phyloP scores from a whole-genome alignment of 2,797 vertebrate species.

The Alcedo atthis region DNA sequence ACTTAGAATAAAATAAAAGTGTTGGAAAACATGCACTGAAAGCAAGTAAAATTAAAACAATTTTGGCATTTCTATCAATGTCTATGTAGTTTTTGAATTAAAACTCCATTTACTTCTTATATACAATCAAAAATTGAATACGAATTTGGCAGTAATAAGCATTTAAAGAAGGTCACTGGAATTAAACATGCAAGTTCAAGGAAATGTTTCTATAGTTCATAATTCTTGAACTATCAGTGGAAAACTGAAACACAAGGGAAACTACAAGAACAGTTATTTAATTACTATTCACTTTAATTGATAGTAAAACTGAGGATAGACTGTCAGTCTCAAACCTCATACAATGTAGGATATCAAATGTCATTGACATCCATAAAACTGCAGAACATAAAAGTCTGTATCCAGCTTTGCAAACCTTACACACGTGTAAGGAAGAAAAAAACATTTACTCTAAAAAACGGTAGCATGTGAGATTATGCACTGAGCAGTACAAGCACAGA shows the following conservation, averaged over 20 bases:
- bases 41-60: neutral
- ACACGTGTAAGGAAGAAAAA: neutral
- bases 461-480: neutral
- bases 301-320: conserved; percentile 20
- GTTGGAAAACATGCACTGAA: neutral
- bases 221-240: neutral
- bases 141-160: neutral
- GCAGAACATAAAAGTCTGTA: neutral
- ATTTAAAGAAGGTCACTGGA: neutral
- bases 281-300: conserved; percentile 9
- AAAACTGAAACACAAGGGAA: neutral
- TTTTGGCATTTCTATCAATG: neutral
- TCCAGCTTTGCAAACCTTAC: neutral
- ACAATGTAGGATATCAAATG: neutral
- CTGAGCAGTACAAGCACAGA: neutral
- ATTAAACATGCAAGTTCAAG: neutral
- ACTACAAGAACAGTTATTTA: neutral
- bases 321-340: neutral
- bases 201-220: neutral
- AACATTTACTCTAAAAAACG: neutral
- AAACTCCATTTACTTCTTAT: neutral
- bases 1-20: neutral
- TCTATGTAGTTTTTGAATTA: neutral
- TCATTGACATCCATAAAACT: neutral
- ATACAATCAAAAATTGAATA: neutral